These are phyloP conservation scores for Zootoca vivipara DNA, from an alignment of 2,113 vertebrate genomes.

Conservation along the genomic window DNA sequence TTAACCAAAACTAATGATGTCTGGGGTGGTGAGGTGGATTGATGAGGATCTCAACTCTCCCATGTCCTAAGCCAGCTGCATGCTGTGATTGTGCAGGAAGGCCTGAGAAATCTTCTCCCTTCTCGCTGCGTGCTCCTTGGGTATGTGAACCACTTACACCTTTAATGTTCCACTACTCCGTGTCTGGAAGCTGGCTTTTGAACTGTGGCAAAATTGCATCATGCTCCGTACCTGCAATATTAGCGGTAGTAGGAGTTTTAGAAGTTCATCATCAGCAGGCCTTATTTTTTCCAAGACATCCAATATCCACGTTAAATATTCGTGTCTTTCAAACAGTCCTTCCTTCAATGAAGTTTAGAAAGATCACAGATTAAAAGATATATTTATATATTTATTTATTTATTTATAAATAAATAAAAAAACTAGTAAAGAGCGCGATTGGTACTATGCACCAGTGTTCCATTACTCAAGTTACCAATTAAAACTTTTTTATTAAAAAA, in stretches of 20 bases:
- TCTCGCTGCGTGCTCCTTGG: no score
- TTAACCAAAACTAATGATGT: no score
- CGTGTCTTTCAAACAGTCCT: conserved; percentile 78
- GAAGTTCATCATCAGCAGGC: conserved; percentile 76
- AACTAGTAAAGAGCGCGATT: background rate
- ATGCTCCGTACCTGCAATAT: conserved; percentile 73
- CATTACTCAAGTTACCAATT: background rate
- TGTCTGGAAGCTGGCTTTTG: background rate
- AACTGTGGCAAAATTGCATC: background rate
- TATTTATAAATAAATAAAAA: background rate
- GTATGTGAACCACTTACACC: no score
- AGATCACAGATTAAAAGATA: background rate
- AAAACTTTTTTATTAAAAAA: background rate
- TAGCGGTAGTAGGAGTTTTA: conserved; percentile 77
- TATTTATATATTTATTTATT: background rate
- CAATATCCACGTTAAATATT: conserved; percentile 81
- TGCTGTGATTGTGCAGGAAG: no score
- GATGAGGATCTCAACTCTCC: no score
- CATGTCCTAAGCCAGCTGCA: no score
- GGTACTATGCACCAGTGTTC: background rate
- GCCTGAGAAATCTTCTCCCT: no score
- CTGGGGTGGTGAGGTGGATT: no score
- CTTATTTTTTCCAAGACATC: conserved; percentile 80
- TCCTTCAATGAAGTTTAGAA: conserved; percentile 67
- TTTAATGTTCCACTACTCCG: background rate